Evolutionary conservation across 2,113 vertebrate genomes (phyloP), one percentile per base, ranked within the genome.

Genomic region (Phocoena phocoena): DNA sequence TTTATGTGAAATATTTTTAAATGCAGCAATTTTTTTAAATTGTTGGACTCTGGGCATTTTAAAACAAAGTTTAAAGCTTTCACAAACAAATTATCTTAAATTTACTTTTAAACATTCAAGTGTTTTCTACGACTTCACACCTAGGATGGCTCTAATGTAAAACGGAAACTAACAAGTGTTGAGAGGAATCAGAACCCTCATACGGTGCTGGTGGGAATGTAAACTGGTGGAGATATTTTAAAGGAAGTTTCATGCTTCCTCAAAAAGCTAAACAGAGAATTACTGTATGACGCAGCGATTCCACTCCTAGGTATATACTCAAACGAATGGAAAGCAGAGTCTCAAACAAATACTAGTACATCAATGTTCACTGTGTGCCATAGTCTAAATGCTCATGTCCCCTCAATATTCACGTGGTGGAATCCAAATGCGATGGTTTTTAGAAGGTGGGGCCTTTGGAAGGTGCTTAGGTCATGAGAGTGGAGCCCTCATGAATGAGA

Each of bases 1-100:
- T 93, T 80, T 68, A 79, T 41, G 17, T 70, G 84, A 96, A 94
- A 53, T 86, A 81, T n/a, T 93, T 81, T 67, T 62, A 84, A 82
- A 79, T 67, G 74, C 0, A 23, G 6, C 1, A 31, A 8, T n/a
- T 70, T 89, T 76, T n/a, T 1, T 0, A 81, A 93, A 88, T 15
- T 74, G 20, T 31, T 86, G 6, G 74, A 82, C 33, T 76, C 6
- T 21, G 25, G 20, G 31, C 23, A 80, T 68, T 95, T 96, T 91
- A 36, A 91, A 81, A 50, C 53, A 87, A 73, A 90, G 6, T 62
- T 67, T 62, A 90, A 96, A 67, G 55, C 11, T 90, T 90, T 93
- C 55, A 63, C 63, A 82, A 50, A 95, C 25, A 88, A 88, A 81
- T 63, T 18, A 55, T 63, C n/a, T 62, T 86, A 47, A 23, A 77